Base-by-base conservation (phyloP, 2,888 invertebrate species). In the Griposia aprilina region DNA sequence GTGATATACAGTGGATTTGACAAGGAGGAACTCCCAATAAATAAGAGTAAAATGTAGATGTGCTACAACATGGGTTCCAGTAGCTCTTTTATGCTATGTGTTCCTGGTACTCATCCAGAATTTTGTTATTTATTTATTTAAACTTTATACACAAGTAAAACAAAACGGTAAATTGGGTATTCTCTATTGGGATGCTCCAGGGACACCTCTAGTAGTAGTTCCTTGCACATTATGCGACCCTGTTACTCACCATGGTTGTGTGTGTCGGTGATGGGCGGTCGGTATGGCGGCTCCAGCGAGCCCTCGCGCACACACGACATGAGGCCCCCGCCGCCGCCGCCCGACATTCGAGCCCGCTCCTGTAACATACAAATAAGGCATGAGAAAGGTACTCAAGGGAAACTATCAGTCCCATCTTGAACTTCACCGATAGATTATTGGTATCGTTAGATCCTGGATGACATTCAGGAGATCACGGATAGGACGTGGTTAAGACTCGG, bases 261-360 rank as follows among this genome's bases (percentile, higher is more conserved):
- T 86, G 95, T 95, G 91, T 96, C 97, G 89, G 95, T 95, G 94
- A 97, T 97, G 94, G 97, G 97, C 96, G 95, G 97, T 93, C 97
- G 97, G 92, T 97, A 97, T 89, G 97, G 96, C 90, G 98, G 98
- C 95, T 98, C 97, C 90, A 97, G 97, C 87, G 97, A 97, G 93
- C 97, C 97, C 91, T 97, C 97, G 91, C 97, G 97, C 93, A 97
- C 97, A 90, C 97, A 97, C 94, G 97, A 98, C 98, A 98, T 98
- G 92, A 98, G 97, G 91, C 97, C 97, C 89, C 97, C 97, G 91
- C 97, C 97, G 88, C 96, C 97, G 90, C 96, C 96, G 91, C 96
- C 97, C 92, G 96, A 96, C 94, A 96, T 96, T 92, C 96, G 96
- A 93, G 95, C 94, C 92, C 92, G 93, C 90, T 85, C 94, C 96